Conservation (phyloP, 2,888 invertebrate species). For the Agonum fuliginosum region DNA sequence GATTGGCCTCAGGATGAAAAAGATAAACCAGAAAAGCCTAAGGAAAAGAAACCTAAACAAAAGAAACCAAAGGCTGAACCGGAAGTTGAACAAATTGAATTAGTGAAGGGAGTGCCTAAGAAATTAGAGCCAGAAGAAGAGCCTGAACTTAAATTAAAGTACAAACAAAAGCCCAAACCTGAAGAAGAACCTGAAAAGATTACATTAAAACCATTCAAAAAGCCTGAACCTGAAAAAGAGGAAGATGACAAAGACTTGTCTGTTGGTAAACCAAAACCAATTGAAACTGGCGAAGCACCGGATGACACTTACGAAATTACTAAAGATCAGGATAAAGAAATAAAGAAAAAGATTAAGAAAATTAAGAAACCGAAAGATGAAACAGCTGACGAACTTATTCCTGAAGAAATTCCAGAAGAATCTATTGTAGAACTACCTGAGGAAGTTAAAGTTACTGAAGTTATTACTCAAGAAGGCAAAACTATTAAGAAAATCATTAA, state of each 20-base stretch:
- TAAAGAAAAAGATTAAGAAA: constrained; percentile 66
- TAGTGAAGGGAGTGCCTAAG: constrained; percentile 71
- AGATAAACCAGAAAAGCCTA: constrained; percentile 68
- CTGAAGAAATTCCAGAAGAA: constrained; percentile 65
- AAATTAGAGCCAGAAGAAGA: constrained; percentile 68
- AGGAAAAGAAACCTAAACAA: constrained; percentile 68
- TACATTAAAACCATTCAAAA: constrained; percentile 63
- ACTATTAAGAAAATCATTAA: constrained; percentile 65
- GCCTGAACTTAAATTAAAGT: constrained; percentile 71
- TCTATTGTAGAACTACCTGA: constrained; percentile 68
- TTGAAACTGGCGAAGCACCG: constrained; percentile 61
- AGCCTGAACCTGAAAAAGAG: constrained; percentile 61
- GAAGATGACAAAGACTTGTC: constrained; percentile 62
- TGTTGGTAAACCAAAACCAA: constrained; percentile 54
- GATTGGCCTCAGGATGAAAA: constrained; percentile 71
- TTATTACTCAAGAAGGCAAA: constrained; percentile 66
- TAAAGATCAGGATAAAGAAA: constrained; percentile 65
- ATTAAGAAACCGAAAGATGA: constrained; percentile 67
- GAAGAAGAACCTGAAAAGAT: constrained; percentile 69
- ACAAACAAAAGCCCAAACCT: constrained; percentile 65
- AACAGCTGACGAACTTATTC: constrained; percentile 62
- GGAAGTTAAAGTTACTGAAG: constrained; percentile 66
- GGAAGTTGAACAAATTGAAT: constrained; percentile 70
- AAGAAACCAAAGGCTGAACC: constrained; percentile 69
- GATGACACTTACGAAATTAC: constrained; percentile 67